Percentiles rank a stretch among this genome's conserved stretches.
These are phyloP conservation scores for Heliothis peltigera DNA, from an alignment of 2,888 invertebrate species.

Conservation along the genomic window DNA sequence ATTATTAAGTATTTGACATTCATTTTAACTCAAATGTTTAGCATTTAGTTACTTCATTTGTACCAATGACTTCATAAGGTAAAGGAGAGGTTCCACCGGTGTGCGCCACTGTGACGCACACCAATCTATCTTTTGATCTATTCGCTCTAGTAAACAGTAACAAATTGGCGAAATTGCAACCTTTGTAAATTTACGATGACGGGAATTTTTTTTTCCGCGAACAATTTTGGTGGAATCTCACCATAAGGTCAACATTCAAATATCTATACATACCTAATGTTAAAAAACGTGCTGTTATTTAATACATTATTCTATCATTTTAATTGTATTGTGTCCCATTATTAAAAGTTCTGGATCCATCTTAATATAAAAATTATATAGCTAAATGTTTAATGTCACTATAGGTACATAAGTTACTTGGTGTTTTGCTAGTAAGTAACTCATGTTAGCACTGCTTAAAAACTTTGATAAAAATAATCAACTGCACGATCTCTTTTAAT, in stretches of 20 bases:
- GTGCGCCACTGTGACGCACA: too few species aligned
- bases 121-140: too few species aligned
- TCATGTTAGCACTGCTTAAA: constrained; percentile 19
- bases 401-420: constrained; percentile 42
- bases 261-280: too few species aligned
- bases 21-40: constrained; percentile 18
- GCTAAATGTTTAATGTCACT: constrained; percentile 48
- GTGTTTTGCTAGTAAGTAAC: constrained; percentile 49
- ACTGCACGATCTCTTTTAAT: neutral
- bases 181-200: too few species aligned
- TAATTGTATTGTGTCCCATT: neutral
- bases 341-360: neutral
- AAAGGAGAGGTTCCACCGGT: too few species aligned
- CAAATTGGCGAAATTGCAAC: too few species aligned
- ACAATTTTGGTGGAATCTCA: too few species aligned
- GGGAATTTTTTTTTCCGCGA: too few species aligned
- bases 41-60: constrained; percentile 19
- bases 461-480: neutral
- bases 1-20: constrained; percentile 14
- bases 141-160: too few species aligned
- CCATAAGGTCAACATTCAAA: neutral
- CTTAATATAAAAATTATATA: constrained; percentile 7
- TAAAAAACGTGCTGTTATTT: neutral
- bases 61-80: constrained; percentile 18
- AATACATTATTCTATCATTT: neutral